Base-by-base conservation (phyloP, 2,888 invertebrate species). In the Agelastica alni region DNA sequence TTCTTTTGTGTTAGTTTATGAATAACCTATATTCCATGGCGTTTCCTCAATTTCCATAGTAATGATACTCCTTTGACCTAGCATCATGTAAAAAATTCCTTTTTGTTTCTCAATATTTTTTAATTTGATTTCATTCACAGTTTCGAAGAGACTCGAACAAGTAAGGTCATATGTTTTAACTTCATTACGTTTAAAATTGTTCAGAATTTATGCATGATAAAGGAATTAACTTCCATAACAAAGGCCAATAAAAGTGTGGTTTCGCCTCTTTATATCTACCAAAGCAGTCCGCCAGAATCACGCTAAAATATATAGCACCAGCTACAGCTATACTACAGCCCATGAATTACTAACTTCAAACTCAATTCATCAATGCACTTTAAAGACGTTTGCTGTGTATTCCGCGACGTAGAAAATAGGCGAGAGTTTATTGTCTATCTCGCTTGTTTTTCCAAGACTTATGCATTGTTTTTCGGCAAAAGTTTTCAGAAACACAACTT, bases 141-240 rank as follows among this genome's bases (percentile, higher is more conserved):
- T 36, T 43, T 26, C 31, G 18, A n/a, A 39, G 34, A 20, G 51
- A 58, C 48, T 57, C 48, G 31, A 43, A 32, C 30, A 47, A 47
- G 28, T 47, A 30, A 39, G 31, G 44, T 51, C 59, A 53, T 61
- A 57, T 51, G 54, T 53, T 63, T 55, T 51, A 65, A 67, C 66
- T 69, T 68, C 65, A 68, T 70, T 68, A 69, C 61, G 57, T 61
- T 59, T 59, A 57, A 69, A 69, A 62, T 68, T 66, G 65, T 60
- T 60, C 58, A 57, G 59, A 67, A 64, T 67, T 71, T 70, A 61
- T 62, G 59, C 66, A 65, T 66, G 62, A 67, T 70, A 68, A 67
- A 67, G 66, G 66, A 65, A 69, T 70, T 69, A 70, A 68, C 63
- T 66, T 55, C 60, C 59, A 62, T 67, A 70, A 71, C 70, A 69